A percentile compares a stretch with the other conserved stretches of the same genome.
These are phyloP conservation scores for Dromius quadrimaculatus DNA, from an alignment of 2,888 invertebrate species.

Conservation along the genomic window DNA sequence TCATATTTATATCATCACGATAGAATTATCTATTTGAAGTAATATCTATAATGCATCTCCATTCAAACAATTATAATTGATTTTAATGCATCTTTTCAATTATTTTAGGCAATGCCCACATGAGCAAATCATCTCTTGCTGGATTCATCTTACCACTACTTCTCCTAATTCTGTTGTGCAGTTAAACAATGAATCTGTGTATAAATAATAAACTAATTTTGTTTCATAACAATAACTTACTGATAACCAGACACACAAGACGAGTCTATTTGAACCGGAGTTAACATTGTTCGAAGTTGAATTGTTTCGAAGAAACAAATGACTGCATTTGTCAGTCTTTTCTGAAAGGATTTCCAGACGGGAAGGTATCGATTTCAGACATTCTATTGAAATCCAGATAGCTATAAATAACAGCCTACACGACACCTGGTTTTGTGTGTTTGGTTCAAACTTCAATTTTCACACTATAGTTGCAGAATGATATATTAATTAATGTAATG, in stretches of 20 bases:
- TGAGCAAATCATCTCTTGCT: conserved; percentile 1
- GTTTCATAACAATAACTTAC: neutral
- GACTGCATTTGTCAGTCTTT: conserved; percentile 26
- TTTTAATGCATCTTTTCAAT: too few relatives aligned
- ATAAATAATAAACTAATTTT: neutral
- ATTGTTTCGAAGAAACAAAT: conserved; percentile 32
- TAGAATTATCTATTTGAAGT: too few relatives aligned
- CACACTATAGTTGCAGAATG: conserved; percentile 31
- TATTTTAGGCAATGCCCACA: neutral
- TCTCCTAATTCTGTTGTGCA: conserved; percentile 16
- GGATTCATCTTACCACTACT: neutral
- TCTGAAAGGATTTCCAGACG: conserved; percentile 1
- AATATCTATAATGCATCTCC: too few relatives aligned
- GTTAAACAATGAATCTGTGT: conserved; percentile 19
- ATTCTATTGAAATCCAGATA: conserved; percentile 17
- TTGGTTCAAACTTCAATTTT: too few relatives aligned
- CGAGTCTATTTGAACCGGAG: conserved; percentile 2
- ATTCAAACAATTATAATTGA: too few relatives aligned
- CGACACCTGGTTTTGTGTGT: too few relatives aligned
- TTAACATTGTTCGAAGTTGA: conserved; percentile 12
- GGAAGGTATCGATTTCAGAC: conserved; percentile 17
- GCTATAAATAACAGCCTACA: conserved; percentile 30
- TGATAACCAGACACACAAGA: conserved; percentile 10
- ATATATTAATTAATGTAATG: conserved; percentile 6
- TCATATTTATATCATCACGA: too few relatives aligned